These are phyloP conservation scores for Siniperca obscura DNA, from an alignment of 2,797 vertebrate genomes.

Conservation along the genomic window DNA sequence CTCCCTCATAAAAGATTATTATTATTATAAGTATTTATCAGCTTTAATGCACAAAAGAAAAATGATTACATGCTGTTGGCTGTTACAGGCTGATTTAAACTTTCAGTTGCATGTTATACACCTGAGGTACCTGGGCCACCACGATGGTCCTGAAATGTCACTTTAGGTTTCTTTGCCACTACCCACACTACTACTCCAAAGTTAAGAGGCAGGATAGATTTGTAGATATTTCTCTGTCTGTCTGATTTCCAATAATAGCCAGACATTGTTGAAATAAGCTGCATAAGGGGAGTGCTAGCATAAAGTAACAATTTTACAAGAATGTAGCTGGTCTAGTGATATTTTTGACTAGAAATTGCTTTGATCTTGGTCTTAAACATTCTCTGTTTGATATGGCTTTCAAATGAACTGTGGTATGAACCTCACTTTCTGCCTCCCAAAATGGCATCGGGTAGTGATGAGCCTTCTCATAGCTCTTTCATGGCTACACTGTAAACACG, in stretches of 20 bases:
- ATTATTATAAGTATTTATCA: neutral
- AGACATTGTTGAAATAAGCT: slow-evolving; percentile 64
- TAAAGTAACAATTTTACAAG: slow-evolving; percentile 66
- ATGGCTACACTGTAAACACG: slow-evolving; percentile 76
- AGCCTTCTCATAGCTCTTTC: slow-evolving; percentile 76
- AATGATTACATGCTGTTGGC: neutral
- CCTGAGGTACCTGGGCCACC: neutral
- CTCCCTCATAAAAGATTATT: neutral
- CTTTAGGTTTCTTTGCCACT: neutral
- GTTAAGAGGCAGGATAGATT: slow-evolving; percentile 34
- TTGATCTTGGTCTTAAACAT: slow-evolving; percentile 74
- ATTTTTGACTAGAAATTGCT: slow-evolving; percentile 67
- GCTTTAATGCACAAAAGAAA: neutral
- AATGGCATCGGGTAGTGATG: slow-evolving; percentile 73
- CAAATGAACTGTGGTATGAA: slow-evolving; percentile 71
- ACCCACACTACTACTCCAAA: neutral
- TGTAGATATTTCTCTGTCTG: slow-evolving; percentile 41
- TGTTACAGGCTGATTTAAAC: neutral
- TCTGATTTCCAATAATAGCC: slow-evolving; percentile 72
- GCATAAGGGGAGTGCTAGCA: slow-evolving; percentile 21
- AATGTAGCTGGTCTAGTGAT: slow-evolving; percentile 61
- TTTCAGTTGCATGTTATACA: neutral
- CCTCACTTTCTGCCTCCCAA: slow-evolving; percentile 71
- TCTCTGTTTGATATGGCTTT: slow-evolving; percentile 76
- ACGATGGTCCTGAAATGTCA: slow-evolving; percentile 6